phyloP scores from a whole-genome alignment of 2,888 invertebrate genomes.

The Polyommatus icarus region DNA sequence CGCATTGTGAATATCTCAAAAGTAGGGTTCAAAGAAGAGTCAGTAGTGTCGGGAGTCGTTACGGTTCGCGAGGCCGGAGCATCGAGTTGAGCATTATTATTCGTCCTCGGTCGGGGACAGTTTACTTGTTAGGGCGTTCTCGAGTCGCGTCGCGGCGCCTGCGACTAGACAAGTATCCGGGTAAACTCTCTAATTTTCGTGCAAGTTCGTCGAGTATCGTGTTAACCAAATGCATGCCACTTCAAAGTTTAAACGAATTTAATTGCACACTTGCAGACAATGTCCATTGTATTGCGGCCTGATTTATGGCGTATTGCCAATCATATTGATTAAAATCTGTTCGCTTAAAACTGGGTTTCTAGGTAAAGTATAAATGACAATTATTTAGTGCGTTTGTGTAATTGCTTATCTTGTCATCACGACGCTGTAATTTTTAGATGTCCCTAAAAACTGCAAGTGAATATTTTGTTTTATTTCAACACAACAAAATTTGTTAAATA shows the following conservation, averaged over 20 bases:
- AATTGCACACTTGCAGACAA: conserved; percentile 29
- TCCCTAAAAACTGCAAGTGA: too few relatives aligned
- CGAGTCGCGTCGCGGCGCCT: conserved; percentile 47
- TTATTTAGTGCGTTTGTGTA: too few relatives aligned
- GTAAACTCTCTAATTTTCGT: conserved; percentile 63
- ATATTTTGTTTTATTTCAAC: too few relatives aligned
- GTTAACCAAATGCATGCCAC: conserved; percentile 37
- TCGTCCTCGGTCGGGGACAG: conserved; percentile 48
- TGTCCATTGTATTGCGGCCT: conserved; percentile 8
- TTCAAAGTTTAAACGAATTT: conserved; percentile 29
- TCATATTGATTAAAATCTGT: background rate
- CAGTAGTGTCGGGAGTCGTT: conserved; percentile 49
- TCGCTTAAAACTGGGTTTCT: background rate
- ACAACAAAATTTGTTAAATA: too few relatives aligned
- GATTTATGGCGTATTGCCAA: conserved; percentile 27
- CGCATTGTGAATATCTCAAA: conserved; percentile 33
- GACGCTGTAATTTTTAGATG: background rate
- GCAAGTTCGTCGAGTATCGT: conserved; percentile 38
- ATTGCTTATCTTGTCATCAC: background rate
- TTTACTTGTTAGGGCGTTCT: conserved; percentile 59
- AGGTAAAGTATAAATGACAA: background rate
- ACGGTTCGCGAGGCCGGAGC: conserved; percentile 42
- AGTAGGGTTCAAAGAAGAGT: conserved; percentile 43
- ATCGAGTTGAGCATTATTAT: conserved; percentile 49
- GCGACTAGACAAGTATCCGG: conserved; percentile 55